These are phyloP conservation scores for Tetrao urogallus DNA, from an alignment of 2,113 vertebrate species.

Conservation along the genomic window DNA sequence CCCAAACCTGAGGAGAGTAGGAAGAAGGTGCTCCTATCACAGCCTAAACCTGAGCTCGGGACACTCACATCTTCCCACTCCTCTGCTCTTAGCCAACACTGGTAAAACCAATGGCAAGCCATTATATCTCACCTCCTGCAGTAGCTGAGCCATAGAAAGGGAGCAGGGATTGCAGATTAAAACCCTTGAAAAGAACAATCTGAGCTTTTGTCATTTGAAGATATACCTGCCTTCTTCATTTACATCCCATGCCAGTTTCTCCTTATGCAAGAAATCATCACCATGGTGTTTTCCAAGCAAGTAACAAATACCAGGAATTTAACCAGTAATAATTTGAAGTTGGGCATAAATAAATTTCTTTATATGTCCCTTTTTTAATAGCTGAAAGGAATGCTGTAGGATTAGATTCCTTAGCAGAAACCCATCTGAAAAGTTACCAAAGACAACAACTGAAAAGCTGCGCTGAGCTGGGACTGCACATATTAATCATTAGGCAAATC, in stretches of 20 bases:
- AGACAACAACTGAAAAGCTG: neutral
- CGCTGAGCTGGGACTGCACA: neutral
- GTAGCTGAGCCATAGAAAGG: neutral
- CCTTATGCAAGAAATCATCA: neutral
- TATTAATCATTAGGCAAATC: neutral
- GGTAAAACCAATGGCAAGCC: neutral
- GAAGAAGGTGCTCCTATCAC: neutral
- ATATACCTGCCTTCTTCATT: neutral
- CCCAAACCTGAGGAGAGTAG: fast-evolving
- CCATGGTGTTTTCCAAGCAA: neutral
- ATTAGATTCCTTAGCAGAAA: neutral
- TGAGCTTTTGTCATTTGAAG: neutral
- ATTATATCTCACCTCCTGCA: neutral
- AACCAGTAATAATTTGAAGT: neutral
- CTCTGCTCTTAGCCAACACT: neutral
- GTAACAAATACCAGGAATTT: neutral
- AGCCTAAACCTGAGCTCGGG: fast-evolving
- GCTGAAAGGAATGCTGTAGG: neutral
- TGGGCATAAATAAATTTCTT: neutral
- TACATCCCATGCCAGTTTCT: neutral
- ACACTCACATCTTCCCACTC: neutral
- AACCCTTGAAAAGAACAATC: neutral
- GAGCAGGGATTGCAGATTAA: neutral
- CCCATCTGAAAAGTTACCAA: neutral
- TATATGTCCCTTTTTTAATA: neutral